Base-by-base conservation (phyloP, 1,140 invertebrate genomes). In the Neodiprion pinetum region DNA sequence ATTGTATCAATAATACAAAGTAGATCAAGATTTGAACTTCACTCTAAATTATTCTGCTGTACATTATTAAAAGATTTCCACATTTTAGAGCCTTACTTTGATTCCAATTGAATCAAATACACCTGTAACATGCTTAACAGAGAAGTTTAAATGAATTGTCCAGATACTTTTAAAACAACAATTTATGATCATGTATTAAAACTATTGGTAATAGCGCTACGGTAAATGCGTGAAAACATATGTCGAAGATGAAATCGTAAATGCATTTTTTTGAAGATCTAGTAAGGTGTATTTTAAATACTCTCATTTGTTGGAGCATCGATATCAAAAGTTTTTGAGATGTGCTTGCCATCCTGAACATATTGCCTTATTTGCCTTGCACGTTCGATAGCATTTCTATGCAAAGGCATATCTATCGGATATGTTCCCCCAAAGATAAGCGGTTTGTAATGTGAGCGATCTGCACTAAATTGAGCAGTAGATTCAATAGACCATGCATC, bases 401-500 rank as follows among this genome's bases (percentile, higher is more conserved):
- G 83, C 82, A 80, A 85, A 47, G 94, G 94, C 77, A 90, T 88
- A 82, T 95, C 94, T 68, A 96, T 95, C 2, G 94, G 94, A 88
- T 92, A 96, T 8, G 95, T 96, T 49, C 95, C 94, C 71, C 94
- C 94, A 82, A 95, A 96, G 61, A 96, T 90, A 0, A 95, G 85
- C 28, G 93, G 92, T 81, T 92, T 92, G 77, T 90, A 92, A 47
- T 77, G 69, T 11, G 84, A 80, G 23, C 83, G 72, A 61, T 85
- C 79, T 47, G 79, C 78, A 73, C 80, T 74, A 66, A 71, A 76
- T n/a, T 72, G 17, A 71, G 78, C 65, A 61, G 79, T 78, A 79
- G 85, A 74, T 77, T 87, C 72, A 86, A 84, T 79, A 80, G 88
- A 83, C 91, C 92, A 92, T 21, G 90, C 88, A 80, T 93, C 91